phyloP scores from a whole-genome alignment of 2,888 invertebrate species.

The Cheilosia scutellata region DNA sequence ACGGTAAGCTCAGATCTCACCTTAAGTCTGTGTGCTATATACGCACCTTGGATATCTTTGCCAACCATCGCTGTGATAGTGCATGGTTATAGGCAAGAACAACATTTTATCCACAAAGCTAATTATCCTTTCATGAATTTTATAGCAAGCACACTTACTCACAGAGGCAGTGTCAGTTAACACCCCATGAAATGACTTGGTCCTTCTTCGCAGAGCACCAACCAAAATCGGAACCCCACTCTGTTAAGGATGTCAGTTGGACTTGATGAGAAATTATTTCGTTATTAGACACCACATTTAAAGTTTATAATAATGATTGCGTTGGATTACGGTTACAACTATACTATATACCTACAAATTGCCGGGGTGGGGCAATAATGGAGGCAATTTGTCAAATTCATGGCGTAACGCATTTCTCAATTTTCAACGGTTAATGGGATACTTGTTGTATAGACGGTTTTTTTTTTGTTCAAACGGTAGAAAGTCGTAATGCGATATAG shows the following conservation, averaged over 20 bases:
- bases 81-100: neutral
- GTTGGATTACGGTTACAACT: conserved; percentile 23
- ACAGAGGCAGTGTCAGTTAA: conserved; percentile 54
- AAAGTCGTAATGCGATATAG: no score
- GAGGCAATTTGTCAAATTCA: conserved; percentile 43
- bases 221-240: neutral
- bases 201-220: conserved; percentile 12
- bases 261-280: conserved; percentile 63
- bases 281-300: conserved; percentile 65
- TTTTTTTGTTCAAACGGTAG: no score
- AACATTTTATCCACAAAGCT: conserved; percentile 47
- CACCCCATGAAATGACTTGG: conserved; percentile 68
- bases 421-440: conserved; percentile 14
- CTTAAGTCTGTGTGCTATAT: conserved; percentile 9
- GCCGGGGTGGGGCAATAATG: conserved; percentile 13
- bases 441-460: neutral
- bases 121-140: conserved; percentile 67
- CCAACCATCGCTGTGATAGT: neutral
- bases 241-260: neutral
- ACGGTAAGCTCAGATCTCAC: conserved; percentile 47
- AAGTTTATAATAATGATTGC: conserved; percentile 50
- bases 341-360: conserved; percentile 6
- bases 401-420: conserved; percentile 38
- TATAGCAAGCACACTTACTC: conserved; percentile 25
- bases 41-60: conserved; percentile 4